phyloP scores from a whole-genome alignment of 2,888 invertebrate species.

The Exocentrus adspersus region DNA sequence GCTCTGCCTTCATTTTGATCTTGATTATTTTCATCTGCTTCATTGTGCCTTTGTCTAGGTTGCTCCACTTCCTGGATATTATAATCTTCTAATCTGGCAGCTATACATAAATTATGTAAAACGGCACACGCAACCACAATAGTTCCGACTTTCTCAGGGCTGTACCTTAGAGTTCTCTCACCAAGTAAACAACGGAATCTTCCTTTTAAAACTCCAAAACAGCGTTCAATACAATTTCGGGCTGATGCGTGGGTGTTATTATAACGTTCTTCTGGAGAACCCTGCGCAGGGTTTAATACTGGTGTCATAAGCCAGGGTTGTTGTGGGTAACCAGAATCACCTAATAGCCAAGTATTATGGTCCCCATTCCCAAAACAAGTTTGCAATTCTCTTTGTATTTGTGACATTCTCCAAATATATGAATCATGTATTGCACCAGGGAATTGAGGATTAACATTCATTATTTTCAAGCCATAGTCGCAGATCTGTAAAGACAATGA shows the following conservation, averaged over 20 bases:
- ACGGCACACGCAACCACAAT: background rate
- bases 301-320: constrained; percentile 28
- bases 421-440: no score
- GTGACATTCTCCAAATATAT: background rate
- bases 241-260: constrained; percentile 5
- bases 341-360: background rate
- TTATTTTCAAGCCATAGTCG: no score
- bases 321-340: constrained; percentile 19
- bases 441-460: no score
- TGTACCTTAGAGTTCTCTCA: background rate
- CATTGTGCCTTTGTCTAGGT: no score
- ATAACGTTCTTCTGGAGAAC: constrained; percentile 23
- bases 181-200: background rate
- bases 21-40: no score
- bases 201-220: background rate
- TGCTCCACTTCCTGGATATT: no score
- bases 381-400: background rate
- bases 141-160: background rate
- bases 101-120: background rate
- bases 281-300: constrained; percentile 9
- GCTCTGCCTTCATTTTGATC: no score
- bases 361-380: background rate
- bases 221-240: background rate
- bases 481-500: no score
- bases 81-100: no score